phyloP scores from a whole-genome alignment of 2,888 invertebrate genomes.

The Sympetrum striolatum region DNA sequence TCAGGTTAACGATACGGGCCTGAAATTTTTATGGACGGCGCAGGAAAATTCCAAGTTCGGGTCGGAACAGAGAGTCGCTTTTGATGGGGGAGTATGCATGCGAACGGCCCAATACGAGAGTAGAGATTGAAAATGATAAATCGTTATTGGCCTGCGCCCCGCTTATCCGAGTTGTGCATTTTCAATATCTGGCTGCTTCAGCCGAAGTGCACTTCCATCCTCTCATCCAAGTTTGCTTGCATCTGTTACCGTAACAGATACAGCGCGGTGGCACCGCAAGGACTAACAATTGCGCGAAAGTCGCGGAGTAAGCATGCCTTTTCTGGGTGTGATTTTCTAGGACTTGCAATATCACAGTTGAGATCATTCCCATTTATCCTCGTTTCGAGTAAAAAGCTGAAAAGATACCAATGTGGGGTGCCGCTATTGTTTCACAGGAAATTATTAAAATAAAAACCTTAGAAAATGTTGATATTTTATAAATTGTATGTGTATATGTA shows the following conservation, averaged over 20 bases:
- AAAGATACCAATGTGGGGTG: no score
- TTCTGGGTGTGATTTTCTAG: background rate
- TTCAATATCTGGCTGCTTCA: background rate
- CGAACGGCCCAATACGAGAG: background rate
- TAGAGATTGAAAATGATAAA: background rate
- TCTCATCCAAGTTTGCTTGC: background rate
- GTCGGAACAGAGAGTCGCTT: background rate
- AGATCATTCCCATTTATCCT: background rate
- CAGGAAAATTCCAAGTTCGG: background rate
- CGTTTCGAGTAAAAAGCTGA: no score
- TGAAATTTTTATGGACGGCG: no score
- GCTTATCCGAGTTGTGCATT: background rate
- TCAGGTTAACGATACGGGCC: no score
- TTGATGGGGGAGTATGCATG: background rate
- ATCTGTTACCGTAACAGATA: background rate
- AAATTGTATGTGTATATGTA: no score
- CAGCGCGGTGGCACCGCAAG: background rate
- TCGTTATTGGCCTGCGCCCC: background rate
- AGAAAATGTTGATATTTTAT: no score
- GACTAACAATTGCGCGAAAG: background rate
- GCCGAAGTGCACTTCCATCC: background rate
- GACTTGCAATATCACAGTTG: background rate
- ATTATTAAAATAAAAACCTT: no score
- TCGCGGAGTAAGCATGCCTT: background rate
- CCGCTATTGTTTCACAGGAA: no score